phyloP scores from a whole-genome alignment of 2,797 vertebrate genomes.

The Nannoperca obscura region DNA sequence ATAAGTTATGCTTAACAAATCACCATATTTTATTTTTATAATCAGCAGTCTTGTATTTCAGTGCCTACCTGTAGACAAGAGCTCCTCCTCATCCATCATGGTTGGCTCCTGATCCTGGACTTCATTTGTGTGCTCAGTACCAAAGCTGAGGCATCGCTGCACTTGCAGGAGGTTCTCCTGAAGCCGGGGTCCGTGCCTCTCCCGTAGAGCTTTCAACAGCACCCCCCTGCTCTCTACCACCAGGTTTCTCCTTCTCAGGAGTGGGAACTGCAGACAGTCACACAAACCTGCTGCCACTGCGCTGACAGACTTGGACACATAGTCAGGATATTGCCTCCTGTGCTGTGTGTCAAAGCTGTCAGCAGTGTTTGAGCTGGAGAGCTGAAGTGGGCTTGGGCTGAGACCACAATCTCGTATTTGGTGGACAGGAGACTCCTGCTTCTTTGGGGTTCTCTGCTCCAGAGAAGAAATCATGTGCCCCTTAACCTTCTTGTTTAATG shows the following conservation, averaged over 20 bases:
- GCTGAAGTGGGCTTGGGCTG: slow-evolving; percentile 23
- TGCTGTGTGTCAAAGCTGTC: slow-evolving; percentile 16
- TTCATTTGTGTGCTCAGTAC: not conserved
- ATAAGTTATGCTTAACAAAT: not conserved
- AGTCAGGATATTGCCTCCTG: slow-evolving; percentile 8
- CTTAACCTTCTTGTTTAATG: slow-evolving; percentile 32
- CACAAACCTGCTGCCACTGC: slow-evolving; percentile 71
- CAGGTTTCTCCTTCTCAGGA: slow-evolving; percentile 57
- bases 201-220: slow-evolving; percentile 71
- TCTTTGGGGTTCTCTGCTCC: slow-evolving; percentile 37
- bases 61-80: slow-evolving; percentile 52
- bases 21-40: not conserved
- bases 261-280: slow-evolving; percentile 59
- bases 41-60: not conserved
- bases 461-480: slow-evolving; percentile 9
- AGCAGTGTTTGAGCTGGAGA: slow-evolving; percentile 25
- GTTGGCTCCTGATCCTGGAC: slow-evolving; percentile 8
- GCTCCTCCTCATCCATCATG: slow-evolving; percentile 14
- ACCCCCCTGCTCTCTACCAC: slow-evolving; percentile 75
- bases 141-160: slow-evolving; percentile 40
- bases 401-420: slow-evolving; percentile 13
- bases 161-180: slow-evolving; percentile 72
- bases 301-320: slow-evolving; percentile 43
- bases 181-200: slow-evolving; percentile 76
- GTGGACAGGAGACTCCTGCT: slow-evolving; percentile 9